phyloP scores from a whole-genome alignment of 2,113 vertebrate genomes.

The Sceloporus tristichus region DNA sequence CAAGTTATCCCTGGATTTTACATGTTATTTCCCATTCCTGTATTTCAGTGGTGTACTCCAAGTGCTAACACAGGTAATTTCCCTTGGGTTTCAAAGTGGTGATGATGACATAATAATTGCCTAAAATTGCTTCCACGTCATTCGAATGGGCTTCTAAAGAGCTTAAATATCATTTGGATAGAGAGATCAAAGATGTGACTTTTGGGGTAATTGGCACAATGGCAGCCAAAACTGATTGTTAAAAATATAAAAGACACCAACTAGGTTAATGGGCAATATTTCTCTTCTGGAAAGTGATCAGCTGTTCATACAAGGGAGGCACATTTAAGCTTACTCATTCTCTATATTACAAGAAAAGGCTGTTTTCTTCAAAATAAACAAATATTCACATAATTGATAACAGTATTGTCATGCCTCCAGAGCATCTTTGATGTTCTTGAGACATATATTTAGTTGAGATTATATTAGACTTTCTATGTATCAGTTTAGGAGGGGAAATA shows the following conservation, averaged over 20 bases:
- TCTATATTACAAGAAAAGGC: neutral
- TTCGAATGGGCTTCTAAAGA: slow-evolving; percentile 2
- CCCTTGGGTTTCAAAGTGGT: neutral
- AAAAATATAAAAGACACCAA: neutral
- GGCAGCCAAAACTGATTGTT: neutral
- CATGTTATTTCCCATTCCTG: neutral
- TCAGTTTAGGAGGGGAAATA: too few relatives aligned
- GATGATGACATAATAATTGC: slow-evolving; percentile 11
- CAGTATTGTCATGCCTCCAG: too few relatives aligned
- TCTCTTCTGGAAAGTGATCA: neutral
- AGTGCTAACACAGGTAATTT: slow-evolving; percentile 10
- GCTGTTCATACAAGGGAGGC: neutral
- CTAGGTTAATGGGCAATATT: neutral
- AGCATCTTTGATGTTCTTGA: too few relatives aligned
- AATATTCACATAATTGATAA: too few relatives aligned
- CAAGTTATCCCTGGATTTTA: neutral
- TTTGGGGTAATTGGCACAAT: neutral
- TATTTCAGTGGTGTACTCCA: neutral
- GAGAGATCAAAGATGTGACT: neutral
- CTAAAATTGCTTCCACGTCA: neutral
- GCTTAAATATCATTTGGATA: neutral
- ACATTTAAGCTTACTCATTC: neutral
- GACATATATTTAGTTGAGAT: too few relatives aligned
- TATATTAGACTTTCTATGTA: too few relatives aligned
- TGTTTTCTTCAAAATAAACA: neutral